phyloP scores from a whole-genome alignment of 2,113 vertebrate genomes.

The Silurus meridionalis region DNA sequence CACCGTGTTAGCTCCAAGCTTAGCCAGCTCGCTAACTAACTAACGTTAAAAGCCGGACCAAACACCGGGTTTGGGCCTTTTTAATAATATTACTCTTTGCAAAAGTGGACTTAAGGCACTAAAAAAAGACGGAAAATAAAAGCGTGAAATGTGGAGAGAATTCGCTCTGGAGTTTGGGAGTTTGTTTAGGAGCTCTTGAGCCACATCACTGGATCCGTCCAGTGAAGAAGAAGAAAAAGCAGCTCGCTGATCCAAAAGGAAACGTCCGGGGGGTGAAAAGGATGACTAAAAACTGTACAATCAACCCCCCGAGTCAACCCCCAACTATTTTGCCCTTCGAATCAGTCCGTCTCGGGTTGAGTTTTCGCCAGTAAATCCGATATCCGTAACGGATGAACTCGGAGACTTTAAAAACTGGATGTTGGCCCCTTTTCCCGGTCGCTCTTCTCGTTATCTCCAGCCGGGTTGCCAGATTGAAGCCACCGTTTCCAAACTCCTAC shows the following conservation, averaged over 20 bases:
- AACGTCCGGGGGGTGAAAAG: not conserved
- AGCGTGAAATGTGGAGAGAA: not conserved
- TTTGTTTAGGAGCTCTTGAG: not conserved
- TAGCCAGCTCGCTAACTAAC: slow-evolving; percentile 15
- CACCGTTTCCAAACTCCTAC: not conserved
- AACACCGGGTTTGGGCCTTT: slow-evolving; percentile 14
- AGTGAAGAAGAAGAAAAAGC: not conserved
- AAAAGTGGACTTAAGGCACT: not conserved
- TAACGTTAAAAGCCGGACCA: slow-evolving; percentile 7
- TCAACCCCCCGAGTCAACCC: not conserved
- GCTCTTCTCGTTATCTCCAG: not conserved
- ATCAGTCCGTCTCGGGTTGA: too few relatives aligned
- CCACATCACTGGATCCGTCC: slow-evolving; percentile 28
- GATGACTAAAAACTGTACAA: not conserved
- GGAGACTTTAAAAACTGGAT: not conserved
- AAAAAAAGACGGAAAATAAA: not conserved
- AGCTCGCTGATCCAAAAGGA: slow-evolving; percentile 24
- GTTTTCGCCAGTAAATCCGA: not conserved
- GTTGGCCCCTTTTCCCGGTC: slow-evolving; percentile 13
- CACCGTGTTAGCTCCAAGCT: slow-evolving; percentile 60
- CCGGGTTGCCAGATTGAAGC: not conserved
- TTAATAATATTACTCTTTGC: not conserved
- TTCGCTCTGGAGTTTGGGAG: not conserved
- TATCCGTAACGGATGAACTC: not conserved
- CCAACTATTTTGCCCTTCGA: not conserved